A percentile compares a stretch with the other conserved stretches of the same genome.
These are phyloP conservation scores for Brachyistius frenatus DNA, from an alignment of 2,113 vertebrate genomes.

Conservation along the genomic window DNA sequence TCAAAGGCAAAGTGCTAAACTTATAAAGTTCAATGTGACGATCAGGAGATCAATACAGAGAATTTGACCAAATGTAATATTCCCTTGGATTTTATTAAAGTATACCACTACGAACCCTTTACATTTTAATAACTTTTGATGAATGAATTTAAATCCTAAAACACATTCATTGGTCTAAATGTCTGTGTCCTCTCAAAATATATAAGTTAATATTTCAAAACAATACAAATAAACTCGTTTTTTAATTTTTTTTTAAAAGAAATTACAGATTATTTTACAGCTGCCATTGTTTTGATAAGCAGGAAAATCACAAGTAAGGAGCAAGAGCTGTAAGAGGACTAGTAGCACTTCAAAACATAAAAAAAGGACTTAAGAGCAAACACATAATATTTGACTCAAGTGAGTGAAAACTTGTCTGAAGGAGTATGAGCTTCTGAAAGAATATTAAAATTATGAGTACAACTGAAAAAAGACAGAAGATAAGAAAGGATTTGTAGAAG, in stretches of 20 bases:
- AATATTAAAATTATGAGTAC: too few relatives aligned
- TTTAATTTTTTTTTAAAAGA: neutral
- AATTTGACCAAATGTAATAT: conserved; percentile 8
- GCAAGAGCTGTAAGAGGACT: too few relatives aligned
- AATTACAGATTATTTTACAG: neutral
- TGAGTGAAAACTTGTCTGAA: too few relatives aligned
- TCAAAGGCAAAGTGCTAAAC: conserved; percentile 3
- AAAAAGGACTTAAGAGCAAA: too few relatives aligned
- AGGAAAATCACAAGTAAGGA: too few relatives aligned
- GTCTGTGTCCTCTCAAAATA: neutral
- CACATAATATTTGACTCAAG: too few relatives aligned
- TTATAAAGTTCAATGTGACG: neutral
- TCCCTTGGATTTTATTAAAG: conserved; percentile 30
- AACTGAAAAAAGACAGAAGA: too few relatives aligned
- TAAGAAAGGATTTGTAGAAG: neutral
- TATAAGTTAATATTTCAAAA: conserved; percentile 3
- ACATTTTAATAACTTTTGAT: conserved; percentile 38
- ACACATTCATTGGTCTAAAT: neutral
- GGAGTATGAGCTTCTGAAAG: too few relatives aligned
- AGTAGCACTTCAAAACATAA: too few relatives aligned
- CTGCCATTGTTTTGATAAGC: too few relatives aligned
- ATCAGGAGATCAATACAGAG: conserved; percentile 25
- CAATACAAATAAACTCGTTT: neutral
- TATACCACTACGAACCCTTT: conserved; percentile 18
- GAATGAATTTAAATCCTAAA: conserved; percentile 15